Evolutionary conservation across 2,888 invertebrate species (phyloP).

Genomic region (Caenorhabditis becei): DNA sequence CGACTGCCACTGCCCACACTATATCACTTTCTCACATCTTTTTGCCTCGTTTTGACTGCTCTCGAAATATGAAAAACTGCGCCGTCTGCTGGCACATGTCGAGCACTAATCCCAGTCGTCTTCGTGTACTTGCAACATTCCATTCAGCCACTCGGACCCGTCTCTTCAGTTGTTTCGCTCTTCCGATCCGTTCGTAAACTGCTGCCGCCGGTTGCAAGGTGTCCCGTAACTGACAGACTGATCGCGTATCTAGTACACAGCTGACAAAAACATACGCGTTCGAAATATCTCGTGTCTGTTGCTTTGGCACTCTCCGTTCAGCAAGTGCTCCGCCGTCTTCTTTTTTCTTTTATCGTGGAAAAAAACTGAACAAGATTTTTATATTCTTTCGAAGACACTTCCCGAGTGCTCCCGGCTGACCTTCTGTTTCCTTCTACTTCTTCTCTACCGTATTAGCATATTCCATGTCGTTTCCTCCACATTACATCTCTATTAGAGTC

Average conservation of each 20-base stretch:
- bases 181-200: slow-evolving; percentile 13
- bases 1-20: slow-evolving; percentile 9
- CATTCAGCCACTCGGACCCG: background rate
- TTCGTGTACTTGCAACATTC: slow-evolving; percentile 3
- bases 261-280: slow-evolving; percentile 23
- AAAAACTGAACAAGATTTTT: background rate
- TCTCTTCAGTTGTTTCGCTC: slow-evolving; percentile 25
- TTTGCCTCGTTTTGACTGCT: slow-evolving; percentile 21
- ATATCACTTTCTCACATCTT: slow-evolving; percentile 43
- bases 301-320: background rate
- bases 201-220: slow-evolving; percentile 1
- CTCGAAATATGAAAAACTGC: slow-evolving; percentile 16
- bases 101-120: slow-evolving; percentile 12
- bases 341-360: background rate
- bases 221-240: slow-evolving; percentile 14
- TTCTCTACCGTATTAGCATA: background rate
- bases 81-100: slow-evolving; percentile 4
- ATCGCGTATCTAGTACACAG: slow-evolving; percentile 16
- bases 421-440: background rate
- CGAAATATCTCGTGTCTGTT: slow-evolving; percentile 14
- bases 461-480: slow-evolving; percentile 5
- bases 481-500: background rate
- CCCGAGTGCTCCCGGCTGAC: background rate
- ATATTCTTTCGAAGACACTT: too few species aligned
- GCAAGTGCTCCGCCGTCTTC: background rate